A percentile compares a stretch with the other conserved stretches of the same genome.
These are phyloP conservation scores for Istiophorus platypterus DNA, from an alignment of 2,113 vertebrate genomes.

Conservation along the genomic window DNA sequence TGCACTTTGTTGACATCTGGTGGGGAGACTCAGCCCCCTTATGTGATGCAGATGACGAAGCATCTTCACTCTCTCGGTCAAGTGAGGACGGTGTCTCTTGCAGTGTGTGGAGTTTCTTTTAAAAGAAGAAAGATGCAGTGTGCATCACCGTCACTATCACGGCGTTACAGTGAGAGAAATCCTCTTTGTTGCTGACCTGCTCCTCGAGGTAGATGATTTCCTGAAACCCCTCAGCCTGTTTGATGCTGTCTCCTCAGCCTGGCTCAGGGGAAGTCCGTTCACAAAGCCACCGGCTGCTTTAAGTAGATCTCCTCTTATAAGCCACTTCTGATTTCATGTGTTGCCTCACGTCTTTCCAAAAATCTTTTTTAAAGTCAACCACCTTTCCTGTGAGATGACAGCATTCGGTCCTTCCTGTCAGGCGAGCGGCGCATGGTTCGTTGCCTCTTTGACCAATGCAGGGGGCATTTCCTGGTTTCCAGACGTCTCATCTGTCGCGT, in stretches of 20 bases:
- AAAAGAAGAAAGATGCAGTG: not conserved
- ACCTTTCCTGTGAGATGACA: no score
- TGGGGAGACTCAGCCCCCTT: no score
- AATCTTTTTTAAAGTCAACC: no score
- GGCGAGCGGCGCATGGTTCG: not conserved
- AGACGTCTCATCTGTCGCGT: not conserved
- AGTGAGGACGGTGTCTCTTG: not conserved
- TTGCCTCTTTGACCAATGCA: not conserved
- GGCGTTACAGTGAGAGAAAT: not conserved
- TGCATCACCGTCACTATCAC: not conserved
- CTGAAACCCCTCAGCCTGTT: constrained; percentile 34
- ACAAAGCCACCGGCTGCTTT: constrained; percentile 40
- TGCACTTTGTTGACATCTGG: no score
- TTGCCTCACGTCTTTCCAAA: not conserved
- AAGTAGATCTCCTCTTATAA: not conserved
- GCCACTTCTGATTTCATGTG: not conserved
- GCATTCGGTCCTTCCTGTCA: not conserved
- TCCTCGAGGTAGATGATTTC: not conserved
- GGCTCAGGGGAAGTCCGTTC: constrained; percentile 14
- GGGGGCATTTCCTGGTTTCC: not conserved
- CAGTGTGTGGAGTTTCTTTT: not conserved
- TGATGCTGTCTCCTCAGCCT: constrained; percentile 1
- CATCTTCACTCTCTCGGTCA: not conserved
- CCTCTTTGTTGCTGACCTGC: constrained; percentile 1
- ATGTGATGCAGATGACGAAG: not conserved